These are phyloP conservation scores for Ianthella basta DNA, from an alignment of 37 sponge, comb jelly and placozoan species.

Conservation along the genomic window DNA sequence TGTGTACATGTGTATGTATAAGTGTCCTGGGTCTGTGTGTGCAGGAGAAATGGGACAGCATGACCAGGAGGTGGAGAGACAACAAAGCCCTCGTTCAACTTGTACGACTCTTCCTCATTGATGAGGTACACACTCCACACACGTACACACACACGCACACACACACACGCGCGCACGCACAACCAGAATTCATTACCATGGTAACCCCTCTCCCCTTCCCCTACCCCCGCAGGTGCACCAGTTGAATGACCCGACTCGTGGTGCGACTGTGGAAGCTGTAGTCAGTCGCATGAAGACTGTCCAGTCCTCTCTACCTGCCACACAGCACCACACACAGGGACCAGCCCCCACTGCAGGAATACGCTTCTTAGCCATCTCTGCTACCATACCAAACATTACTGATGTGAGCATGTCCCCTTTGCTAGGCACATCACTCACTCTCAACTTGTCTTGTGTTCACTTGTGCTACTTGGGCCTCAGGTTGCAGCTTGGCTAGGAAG, in stretches of 20 bases:
- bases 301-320: constrained; percentile 77
- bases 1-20: too few relatives aligned
- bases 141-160: too few relatives aligned
- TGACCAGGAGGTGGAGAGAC: constrained; percentile 97
- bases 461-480: constrained; percentile 20
- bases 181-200: not conserved
- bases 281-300: constrained; percentile 90
- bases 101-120: constrained; percentile 42
- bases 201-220: too few relatives aligned
- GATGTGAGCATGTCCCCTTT: constrained; percentile 63
- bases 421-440: not conserved
- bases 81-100: constrained; percentile 86
- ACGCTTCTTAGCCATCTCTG: constrained; percentile 96
- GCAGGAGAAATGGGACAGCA: constrained; percentile 99
- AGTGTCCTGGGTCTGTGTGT: constrained; percentile 1
- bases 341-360: constrained; percentile 34
- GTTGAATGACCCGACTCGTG: constrained; percentile 90
- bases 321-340: not conserved
- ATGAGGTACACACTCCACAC: constrained; percentile 75
- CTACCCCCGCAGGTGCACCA: constrained; percentile 31
- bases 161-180: not conserved
- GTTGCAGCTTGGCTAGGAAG: constrained; percentile 88
- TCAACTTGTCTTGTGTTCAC: not conserved
- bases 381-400: constrained; percentile 93
- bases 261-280: constrained; percentile 93